Percentiles rank a stretch among this genome's conserved stretches.
These are phyloP conservation scores for Ptychodera flava DNA, from an alignment of 35 echinoderm and acorn worm genomes.

Conservation along the genomic window DNA sequence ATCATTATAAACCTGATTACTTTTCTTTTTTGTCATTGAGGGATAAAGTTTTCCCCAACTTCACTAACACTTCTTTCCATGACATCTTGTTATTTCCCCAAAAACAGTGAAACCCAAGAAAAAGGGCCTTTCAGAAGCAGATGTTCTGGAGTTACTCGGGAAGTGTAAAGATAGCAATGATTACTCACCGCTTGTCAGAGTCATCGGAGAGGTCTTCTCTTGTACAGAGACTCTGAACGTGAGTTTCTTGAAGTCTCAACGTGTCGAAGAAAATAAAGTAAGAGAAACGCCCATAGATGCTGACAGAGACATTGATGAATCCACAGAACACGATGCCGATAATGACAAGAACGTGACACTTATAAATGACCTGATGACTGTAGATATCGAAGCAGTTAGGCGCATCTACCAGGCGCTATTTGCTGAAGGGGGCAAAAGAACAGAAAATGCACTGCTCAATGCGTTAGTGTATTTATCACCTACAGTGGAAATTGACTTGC, in stretches of 20 bases:
- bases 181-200: slow-evolving; percentile 72
- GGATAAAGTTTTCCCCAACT: too few relatives aligned
- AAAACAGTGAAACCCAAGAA: too few relatives aligned
- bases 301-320: slow-evolving; percentile 9
- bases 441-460: slow-evolving; percentile 82
- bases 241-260: slow-evolving; percentile 58
- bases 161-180: slow-evolving; percentile 50
- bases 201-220: slow-evolving; percentile 82
- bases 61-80: too few relatives aligned
- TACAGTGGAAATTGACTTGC: slow-evolving; percentile 63
- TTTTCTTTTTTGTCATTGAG: too few relatives aligned
- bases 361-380: slow-evolving; percentile 25
- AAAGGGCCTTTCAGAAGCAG: slow-evolving; percentile 55
- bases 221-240: slow-evolving; percentile 71
- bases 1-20: too few relatives aligned
- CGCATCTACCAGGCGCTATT: slow-evolving; percentile 59
- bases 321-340: slow-evolving; percentile 21
- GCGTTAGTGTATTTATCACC: slow-evolving; percentile 72
- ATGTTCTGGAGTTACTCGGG: slow-evolving; percentile 52
- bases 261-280: background rate
- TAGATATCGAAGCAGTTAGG: slow-evolving; percentile 82
- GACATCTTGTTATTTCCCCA: too few relatives aligned
- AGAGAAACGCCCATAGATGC: background rate
- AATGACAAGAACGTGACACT: slow-evolving; percentile 33
- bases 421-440: slow-evolving; percentile 34